These are phyloP conservation scores for Aix galericulata DNA, from an alignment of 2,113 vertebrate genomes.

Conservation along the genomic window DNA sequence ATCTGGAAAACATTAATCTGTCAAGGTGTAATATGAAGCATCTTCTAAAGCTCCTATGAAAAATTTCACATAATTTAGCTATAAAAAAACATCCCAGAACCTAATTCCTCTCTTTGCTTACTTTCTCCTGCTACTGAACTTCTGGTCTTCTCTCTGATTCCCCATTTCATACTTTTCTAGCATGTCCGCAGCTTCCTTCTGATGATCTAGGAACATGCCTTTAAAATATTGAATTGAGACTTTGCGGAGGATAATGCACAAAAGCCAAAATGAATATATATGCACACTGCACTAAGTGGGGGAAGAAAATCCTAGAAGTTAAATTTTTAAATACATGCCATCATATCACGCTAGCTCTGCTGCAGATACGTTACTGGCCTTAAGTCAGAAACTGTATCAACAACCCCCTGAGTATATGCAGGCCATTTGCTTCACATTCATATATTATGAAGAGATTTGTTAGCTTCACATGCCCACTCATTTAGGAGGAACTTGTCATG, in stretches of 20 bases:
- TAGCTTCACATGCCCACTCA: background rate
- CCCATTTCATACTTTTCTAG: background rate
- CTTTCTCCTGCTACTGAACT: background rate
- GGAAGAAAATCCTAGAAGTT: background rate
- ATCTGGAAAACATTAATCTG: background rate
- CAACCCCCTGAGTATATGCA: background rate
- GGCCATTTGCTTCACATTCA: background rate
- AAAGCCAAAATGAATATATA: background rate
- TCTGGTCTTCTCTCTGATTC: background rate
- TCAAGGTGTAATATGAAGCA: background rate
- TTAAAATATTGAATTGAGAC: background rate
- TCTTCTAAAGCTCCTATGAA: background rate
- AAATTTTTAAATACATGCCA: conserved; percentile 3
- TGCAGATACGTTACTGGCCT: background rate
- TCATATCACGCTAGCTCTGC: background rate
- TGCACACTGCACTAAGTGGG: background rate
- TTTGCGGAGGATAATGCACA: background rate
- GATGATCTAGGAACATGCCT: background rate
- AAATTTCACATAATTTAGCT: background rate
- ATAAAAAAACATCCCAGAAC: background rate
- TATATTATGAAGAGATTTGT: background rate
- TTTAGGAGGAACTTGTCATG: background rate
- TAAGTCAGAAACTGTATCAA: background rate
- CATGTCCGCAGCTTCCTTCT: background rate
- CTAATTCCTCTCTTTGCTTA: background rate